These are phyloP conservation scores for Napeogenes inachia DNA, from an alignment of 2,888 invertebrate species.

Conservation along the genomic window DNA sequence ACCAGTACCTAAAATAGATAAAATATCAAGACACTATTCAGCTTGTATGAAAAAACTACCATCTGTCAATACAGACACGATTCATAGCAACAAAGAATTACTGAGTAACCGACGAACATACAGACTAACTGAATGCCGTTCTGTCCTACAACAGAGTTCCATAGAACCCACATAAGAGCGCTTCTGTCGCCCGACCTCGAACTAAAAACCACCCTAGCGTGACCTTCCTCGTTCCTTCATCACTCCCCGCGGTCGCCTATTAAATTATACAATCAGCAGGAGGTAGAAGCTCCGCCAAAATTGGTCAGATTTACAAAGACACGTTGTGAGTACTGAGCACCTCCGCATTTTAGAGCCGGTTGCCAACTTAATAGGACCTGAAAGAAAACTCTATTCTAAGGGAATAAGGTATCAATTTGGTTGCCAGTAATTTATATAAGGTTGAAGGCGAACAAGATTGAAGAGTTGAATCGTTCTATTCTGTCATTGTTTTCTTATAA, in stretches of 20 bases:
- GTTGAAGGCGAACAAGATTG: constrained; percentile 71
- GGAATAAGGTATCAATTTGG: constrained; percentile 52
- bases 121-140: constrained; percentile 54
- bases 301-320: constrained; percentile 67
- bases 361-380: constrained; percentile 42
- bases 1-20: not conserved
- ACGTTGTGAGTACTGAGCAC: constrained; percentile 67
- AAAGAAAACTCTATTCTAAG: constrained; percentile 41
- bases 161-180: constrained; percentile 67
- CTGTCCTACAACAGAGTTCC: constrained; percentile 73
- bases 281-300: constrained; percentile 49
- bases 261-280: constrained; percentile 37
- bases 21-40: constrained; percentile 19
- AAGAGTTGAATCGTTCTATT: constrained; percentile 48
- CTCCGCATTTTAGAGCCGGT: constrained; percentile 62
- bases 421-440: constrained; percentile 40
- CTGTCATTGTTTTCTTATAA: constrained; percentile 18
- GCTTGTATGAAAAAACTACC: constrained; percentile 39
- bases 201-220: constrained; percentile 43
- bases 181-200: constrained; percentile 70
- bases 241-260: constrained; percentile 36
- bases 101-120: constrained; percentile 58
- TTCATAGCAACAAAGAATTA: constrained; percentile 71
- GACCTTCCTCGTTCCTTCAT: constrained; percentile 33
- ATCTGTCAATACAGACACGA: constrained; percentile 64